Evolutionary conservation across 2,113 vertebrate genomes (phyloP).

Genomic region (Scomber japonicus): DNA sequence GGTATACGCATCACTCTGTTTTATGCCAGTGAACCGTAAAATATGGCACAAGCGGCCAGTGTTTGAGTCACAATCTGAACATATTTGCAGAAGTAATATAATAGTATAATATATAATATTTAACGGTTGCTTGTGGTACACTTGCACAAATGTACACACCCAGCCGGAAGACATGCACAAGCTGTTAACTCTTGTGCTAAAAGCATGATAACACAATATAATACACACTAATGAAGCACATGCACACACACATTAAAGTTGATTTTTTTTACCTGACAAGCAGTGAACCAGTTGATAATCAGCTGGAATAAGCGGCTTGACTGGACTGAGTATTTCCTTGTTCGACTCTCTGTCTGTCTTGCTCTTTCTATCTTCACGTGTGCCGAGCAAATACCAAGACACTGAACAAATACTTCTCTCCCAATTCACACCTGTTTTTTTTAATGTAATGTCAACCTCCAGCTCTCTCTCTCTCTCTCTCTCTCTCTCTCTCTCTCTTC

Average conservation of each 20-base stretch:
- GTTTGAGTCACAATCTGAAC: not conserved
- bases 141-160: not conserved
- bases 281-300: not conserved
- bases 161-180: not conserved
- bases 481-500: not conserved
- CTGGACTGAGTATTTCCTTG: not conserved
- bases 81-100: not conserved
- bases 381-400: constrained; percentile 26
- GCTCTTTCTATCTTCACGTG: not conserved
- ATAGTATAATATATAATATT: not conserved
- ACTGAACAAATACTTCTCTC: constrained; percentile 36
- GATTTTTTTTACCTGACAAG: constrained; percentile 66
- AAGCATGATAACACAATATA: not conserved
- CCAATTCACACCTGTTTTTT: constrained; percentile 55
- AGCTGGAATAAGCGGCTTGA: not conserved
- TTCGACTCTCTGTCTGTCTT: not conserved
- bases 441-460: constrained; percentile 29
- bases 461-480: constrained; percentile 18
- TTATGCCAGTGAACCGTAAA: not conserved
- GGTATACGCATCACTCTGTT: not conserved
- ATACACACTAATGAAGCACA: not conserved
- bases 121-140: too few relatives aligned
- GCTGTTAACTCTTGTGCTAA: not conserved
- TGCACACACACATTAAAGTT: not conserved
- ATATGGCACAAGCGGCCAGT: not conserved